A percentile compares a stretch with the other conserved stretches of the same genome.
Evolutionary conservation across 2,113 vertebrate species (phyloP).

Genomic region (Pseudois nayaur): DNA sequence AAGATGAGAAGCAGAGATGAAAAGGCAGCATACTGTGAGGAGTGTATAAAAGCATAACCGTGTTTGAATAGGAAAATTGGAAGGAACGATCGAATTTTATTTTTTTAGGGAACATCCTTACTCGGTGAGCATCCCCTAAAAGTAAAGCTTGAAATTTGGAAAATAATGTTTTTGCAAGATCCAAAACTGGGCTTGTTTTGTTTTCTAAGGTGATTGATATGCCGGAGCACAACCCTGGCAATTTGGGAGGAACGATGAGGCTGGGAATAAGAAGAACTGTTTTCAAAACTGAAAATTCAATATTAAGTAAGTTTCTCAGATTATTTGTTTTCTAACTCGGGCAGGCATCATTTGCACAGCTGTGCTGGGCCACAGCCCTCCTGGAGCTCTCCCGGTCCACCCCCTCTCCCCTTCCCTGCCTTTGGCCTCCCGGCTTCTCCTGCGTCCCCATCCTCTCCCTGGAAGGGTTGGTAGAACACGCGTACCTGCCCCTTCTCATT

Average conservation of each 20-base stretch:
- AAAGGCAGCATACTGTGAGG: background rate
- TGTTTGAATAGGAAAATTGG: background rate
- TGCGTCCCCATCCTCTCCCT: background rate
- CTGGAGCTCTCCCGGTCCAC: background rate
- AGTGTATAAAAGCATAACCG: no score
- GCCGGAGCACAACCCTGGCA: conserved; percentile 83
- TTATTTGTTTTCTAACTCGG: background rate
- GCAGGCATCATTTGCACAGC: fast-evolving
- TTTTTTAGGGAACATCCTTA: background rate
- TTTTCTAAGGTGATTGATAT: conserved; percentile 83
- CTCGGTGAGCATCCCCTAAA: background rate
- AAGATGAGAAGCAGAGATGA: background rate
- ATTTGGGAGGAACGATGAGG: conserved; percentile 85
- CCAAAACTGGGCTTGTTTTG: conserved; percentile 37
- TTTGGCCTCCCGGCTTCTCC: background rate
- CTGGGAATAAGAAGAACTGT: conserved; percentile 84
- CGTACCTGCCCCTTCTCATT: background rate
- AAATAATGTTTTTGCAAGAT: background rate
- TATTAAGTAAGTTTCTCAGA: conserved; percentile 79
- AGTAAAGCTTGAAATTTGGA: background rate
- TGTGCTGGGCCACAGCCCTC: background rate
- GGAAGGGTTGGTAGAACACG: background rate
- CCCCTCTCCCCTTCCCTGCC: background rate
- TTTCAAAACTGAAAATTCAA: conserved; percentile 82
- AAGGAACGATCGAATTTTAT: background rate